These are phyloP conservation scores for Danio kyathit DNA, from an alignment of 2,797 vertebrate species.

Conservation along the genomic window DNA sequence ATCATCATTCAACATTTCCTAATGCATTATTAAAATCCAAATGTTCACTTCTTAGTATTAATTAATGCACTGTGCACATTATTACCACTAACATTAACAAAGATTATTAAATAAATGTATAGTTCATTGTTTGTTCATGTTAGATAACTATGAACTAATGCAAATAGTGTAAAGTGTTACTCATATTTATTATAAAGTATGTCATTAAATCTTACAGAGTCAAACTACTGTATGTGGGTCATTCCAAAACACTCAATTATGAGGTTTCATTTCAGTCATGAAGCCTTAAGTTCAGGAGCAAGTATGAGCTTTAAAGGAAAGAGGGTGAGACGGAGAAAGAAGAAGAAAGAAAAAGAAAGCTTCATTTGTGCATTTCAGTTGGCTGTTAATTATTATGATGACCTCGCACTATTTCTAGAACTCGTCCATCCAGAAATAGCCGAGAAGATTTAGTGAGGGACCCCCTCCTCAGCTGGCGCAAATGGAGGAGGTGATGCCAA, in stretches of 20 bases:
- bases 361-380: conserved; percentile 52
- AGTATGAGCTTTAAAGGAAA: conserved; percentile 44
- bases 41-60: no score
- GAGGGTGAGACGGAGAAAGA: not conserved
- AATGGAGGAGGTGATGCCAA: conserved; percentile 38
- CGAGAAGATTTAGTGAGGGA: conserved; percentile 65
- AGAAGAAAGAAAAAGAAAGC: not conserved
- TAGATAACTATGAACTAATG: no score
- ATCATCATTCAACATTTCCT: no score
- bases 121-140: no score
- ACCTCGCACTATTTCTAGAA: conserved; percentile 77
- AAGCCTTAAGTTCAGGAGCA: not conserved
- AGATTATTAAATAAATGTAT: no score
- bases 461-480: conserved; percentile 52
- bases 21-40: no score
- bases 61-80: no score
- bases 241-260: not conserved
- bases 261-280: not conserved
- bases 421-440: conserved; percentile 70
- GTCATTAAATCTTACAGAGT: no score
- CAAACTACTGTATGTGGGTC: not conserved
- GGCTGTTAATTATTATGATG: conserved; percentile 79
- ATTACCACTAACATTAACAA: no score
- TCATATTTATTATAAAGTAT: no score
- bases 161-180: no score